phyloP scores from a whole-genome alignment of 2,888 invertebrate species.

The Anaspis maculata region DNA sequence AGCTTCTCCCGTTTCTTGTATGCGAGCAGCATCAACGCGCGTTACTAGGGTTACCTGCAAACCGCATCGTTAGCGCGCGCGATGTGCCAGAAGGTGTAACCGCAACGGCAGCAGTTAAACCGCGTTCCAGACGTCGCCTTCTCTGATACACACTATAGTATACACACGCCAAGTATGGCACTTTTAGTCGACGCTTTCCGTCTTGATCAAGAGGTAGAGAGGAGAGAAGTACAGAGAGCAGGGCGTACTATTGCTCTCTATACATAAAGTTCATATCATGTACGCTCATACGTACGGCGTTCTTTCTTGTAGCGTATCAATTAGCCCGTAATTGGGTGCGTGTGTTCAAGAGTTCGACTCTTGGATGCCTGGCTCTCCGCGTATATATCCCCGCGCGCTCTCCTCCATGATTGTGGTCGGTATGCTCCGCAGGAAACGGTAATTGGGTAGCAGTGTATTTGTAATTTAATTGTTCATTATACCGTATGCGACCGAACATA shows the following conservation, averaged over 20 bases:
- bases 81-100: too few relatives aligned
- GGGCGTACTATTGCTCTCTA: too few relatives aligned
- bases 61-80: conserved; percentile 19
- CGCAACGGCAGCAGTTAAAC: too few relatives aligned
- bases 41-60: too few relatives aligned
- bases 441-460: conserved; percentile 39
- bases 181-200: conserved; percentile 4
- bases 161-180: conserved; percentile 6
- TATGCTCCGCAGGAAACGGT: conserved; percentile 34
- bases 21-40: too few relatives aligned
- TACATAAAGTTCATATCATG: too few relatives aligned
- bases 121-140: too few relatives aligned
- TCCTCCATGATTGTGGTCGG: conserved; percentile 21
- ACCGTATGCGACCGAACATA: conserved; percentile 26
- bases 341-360: conserved; percentile 16
- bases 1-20: too few relatives aligned
- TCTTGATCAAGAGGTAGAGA: conserved; percentile 19
- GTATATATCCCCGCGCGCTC: too few relatives aligned
- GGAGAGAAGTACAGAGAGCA: too few relatives aligned
- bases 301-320: conserved; percentile 21
- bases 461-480: conserved; percentile 41
- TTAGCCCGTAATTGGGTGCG: conserved; percentile 25
- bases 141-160: too few relatives aligned
- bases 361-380: conserved; percentile 13
- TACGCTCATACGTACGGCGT: too few relatives aligned